phyloP scores from a whole-genome alignment of 2,113 vertebrate genomes.

The Todiramphus chloris region DNA sequence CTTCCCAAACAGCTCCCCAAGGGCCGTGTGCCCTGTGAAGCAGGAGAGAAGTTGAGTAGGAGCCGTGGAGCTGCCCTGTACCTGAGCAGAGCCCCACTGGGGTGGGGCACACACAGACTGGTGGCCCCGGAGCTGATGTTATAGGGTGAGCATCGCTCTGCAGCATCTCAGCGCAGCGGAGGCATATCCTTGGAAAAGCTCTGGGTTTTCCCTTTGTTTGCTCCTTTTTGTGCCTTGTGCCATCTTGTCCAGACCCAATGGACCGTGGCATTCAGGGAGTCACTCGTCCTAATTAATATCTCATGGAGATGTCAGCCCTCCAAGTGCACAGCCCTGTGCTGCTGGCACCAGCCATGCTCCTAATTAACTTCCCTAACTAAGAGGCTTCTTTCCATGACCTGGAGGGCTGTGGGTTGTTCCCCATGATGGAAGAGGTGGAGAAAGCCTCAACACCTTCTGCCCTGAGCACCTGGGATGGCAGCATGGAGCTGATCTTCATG shows the following conservation, averaged over 20 bases:
- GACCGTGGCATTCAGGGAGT: not conserved
- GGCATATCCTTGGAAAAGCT: not conserved
- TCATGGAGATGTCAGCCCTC: not conserved
- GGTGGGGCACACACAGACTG: accelerated
- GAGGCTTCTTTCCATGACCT: not conserved
- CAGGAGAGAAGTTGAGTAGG: accelerated
- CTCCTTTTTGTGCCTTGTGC: not conserved
- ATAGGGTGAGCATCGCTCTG: accelerated
- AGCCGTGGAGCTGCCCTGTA: accelerated
- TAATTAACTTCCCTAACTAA: conserved; percentile 32
- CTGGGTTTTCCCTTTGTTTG: not conserved
- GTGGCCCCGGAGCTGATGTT: not conserved
- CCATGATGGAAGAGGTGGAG: not conserved
- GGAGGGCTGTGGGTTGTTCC: not conserved
- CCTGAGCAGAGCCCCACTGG: accelerated
- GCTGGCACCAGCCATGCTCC: not conserved
- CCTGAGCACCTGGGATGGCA: accelerated
- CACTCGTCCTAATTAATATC: not conserved
- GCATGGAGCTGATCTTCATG: not conserved
- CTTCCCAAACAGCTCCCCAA: not conserved
- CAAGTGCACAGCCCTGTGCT: not conserved
- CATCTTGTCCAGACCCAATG: not conserved
- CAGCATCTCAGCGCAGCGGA: accelerated
- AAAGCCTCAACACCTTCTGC: not conserved
- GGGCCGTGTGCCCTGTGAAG: accelerated